Conservation (phyloP, 2,797 vertebrate genomes). For the Pitangus sulphuratus region DNA sequence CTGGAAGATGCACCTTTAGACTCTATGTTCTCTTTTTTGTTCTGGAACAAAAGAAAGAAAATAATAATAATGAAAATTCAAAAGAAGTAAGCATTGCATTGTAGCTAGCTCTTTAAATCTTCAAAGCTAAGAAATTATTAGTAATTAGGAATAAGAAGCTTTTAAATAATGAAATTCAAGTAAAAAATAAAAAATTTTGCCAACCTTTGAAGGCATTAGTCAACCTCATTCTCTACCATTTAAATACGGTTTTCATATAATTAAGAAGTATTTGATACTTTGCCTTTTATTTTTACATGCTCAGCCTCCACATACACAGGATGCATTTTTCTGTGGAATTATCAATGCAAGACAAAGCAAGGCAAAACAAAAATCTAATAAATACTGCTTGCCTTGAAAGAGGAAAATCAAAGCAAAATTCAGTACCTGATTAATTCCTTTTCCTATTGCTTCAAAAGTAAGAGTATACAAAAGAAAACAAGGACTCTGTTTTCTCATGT, state of each 20-base stretch:
- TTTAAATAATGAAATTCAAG: not conserved
- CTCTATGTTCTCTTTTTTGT: not conserved
- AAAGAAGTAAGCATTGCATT: not conserved
- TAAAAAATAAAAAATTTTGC: not conserved
- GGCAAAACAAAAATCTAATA: not conserved
- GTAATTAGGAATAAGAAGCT: not conserved
- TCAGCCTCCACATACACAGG: not conserved
- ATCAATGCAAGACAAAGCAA: not conserved
- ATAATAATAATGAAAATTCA: not conserved
- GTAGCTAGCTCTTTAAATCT: not conserved
- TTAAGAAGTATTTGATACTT: not conserved
- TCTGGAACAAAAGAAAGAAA: not conserved
- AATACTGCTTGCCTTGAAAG: not conserved
- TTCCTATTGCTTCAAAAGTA: not conserved
- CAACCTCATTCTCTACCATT: not conserved
- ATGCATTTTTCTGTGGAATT: not conserved
- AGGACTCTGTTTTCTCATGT: not conserved
- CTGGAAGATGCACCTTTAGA: not conserved
- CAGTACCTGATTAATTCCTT: not conserved
- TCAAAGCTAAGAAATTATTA: not conserved
- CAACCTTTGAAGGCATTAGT: not conserved
- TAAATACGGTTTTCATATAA: not conserved
- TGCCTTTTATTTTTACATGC: not conserved
- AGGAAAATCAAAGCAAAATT: slow-evolving; percentile 3
- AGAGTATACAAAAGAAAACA: not conserved